These are phyloP conservation scores for Drepana arcuata DNA, from an alignment of 1,140 invertebrate species.

Conservation along the genomic window DNA sequence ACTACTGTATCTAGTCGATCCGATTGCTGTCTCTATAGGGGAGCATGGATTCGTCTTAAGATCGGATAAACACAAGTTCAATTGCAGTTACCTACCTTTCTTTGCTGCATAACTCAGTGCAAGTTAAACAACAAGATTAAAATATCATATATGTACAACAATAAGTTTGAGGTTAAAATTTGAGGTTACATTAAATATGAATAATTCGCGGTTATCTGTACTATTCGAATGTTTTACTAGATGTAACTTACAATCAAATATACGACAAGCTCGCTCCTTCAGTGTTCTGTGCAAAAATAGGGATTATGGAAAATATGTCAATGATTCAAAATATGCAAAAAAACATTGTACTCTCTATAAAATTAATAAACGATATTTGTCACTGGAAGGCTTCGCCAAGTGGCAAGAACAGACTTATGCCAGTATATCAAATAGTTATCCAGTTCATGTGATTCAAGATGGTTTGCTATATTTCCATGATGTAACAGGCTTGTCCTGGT, in stretches of 20 bases:
- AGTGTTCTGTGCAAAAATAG: conserved; percentile 6
- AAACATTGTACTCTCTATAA: too few species aligned
- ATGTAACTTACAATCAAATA: too few species aligned
- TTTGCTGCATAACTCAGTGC: too few species aligned
- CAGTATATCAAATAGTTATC: conserved; percentile 76
- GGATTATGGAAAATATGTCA: conserved; percentile 1
- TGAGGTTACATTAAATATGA: conserved; percentile 1
- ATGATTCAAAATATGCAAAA: neutral
- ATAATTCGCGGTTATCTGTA: neutral
- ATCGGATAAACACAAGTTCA: too few species aligned
- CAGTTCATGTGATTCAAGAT: conserved; percentile 78
- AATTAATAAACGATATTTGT: conserved; percentile 12
- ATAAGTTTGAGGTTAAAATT: too few species aligned
- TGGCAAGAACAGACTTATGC: conserved; percentile 71
- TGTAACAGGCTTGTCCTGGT: conserved; percentile 84
- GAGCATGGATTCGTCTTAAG: too few species aligned
- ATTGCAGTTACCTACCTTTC: too few species aligned
- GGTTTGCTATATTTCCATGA: conserved; percentile 79
- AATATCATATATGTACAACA: too few species aligned
- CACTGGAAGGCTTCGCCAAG: conserved; percentile 63
- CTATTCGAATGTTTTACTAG: neutral
- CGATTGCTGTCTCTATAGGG: too few species aligned
- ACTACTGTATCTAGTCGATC: too few species aligned
- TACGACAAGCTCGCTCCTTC: too few species aligned
- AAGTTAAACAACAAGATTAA: too few species aligned